These are phyloP conservation scores for Troides aeacus DNA, from an alignment of 2,888 invertebrate genomes.

Conservation along the genomic window DNA sequence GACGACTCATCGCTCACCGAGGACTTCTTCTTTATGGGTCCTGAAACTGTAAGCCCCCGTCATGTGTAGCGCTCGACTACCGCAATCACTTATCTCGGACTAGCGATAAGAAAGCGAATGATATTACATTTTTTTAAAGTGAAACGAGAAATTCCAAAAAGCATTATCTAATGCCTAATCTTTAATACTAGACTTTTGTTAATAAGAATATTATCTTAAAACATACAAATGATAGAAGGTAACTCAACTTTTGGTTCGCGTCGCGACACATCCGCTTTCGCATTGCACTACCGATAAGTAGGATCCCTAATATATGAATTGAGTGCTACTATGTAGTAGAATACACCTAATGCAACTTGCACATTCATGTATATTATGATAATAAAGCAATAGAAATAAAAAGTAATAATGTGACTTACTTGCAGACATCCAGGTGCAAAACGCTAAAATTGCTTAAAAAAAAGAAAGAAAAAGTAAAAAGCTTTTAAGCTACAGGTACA, in stretches of 20 bases:
- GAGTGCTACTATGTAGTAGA: constrained; percentile 3
- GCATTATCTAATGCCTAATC: not conserved
- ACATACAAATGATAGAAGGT: not conserved
- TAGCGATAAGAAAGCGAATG: constrained; percentile 23
- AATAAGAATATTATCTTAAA: not conserved
- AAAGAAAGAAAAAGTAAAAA: constrained; percentile 11
- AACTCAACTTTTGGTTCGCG: constrained; percentile 9
- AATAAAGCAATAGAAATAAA: constrained; percentile 20
- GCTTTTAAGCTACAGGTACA: constrained; percentile 11
- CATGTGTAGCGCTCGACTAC: constrained; percentile 21
- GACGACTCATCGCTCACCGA: constrained; percentile 90
- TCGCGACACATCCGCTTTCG: constrained; percentile 25
- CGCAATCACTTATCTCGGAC: not conserved
- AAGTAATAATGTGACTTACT: constrained; percentile 31
- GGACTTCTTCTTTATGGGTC: constrained; percentile 94
- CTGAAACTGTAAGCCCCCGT: constrained; percentile 73
- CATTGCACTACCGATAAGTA: constrained; percentile 4
- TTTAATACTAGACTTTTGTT: not conserved
- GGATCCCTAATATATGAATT: not conserved
- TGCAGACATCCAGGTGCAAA: constrained; percentile 29
- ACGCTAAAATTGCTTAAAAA: constrained; percentile 21
- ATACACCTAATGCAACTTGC: constrained; percentile 7
- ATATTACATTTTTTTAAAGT: not conserved
- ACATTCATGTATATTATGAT: not conserved
- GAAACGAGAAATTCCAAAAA: not conserved